Percentiles rank a stretch among this genome's conserved stretches.
Evolutionary conservation across 2,113 vertebrate species (phyloP).

Genomic region (Isichthys henryi): DNA sequence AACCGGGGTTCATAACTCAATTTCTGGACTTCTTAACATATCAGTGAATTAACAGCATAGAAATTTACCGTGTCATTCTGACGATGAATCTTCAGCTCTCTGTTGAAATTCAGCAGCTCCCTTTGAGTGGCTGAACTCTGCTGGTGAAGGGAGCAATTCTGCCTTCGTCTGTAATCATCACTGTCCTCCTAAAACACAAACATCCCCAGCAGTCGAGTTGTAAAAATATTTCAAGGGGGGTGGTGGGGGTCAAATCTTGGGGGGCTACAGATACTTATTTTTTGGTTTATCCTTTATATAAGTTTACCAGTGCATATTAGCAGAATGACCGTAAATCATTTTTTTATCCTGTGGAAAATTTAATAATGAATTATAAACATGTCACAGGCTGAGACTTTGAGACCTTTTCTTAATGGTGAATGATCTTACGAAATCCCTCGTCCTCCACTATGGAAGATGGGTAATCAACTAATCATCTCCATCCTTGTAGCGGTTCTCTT

Average conservation of each 20-base stretch:
- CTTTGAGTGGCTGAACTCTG: neutral
- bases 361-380: neutral
- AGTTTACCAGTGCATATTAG: neutral
- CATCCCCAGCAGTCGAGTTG: neutral
- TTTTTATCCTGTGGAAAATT: neutral
- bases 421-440: neutral
- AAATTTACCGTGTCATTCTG: constrained; percentile 5
- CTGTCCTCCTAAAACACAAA: constrained; percentile 14
- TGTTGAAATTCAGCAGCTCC: neutral
- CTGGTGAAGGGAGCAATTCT: neutral
- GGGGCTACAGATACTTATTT: neutral
- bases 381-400: neutral
- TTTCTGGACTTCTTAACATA: neutral
- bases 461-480: neutral
- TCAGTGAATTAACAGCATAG: neutral
- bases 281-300: neutral
- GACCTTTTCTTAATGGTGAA: neutral
- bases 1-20: neutral
- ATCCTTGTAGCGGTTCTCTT: neutral
- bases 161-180: neutral
- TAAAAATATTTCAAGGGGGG: neutral
- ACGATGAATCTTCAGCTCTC: constrained; percentile 4
- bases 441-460: neutral
- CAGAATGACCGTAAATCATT: neutral
- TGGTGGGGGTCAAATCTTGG: neutral